phyloP scores from a whole-genome alignment of 2,888 invertebrate genomes.

The Phorcus lineatus region DNA sequence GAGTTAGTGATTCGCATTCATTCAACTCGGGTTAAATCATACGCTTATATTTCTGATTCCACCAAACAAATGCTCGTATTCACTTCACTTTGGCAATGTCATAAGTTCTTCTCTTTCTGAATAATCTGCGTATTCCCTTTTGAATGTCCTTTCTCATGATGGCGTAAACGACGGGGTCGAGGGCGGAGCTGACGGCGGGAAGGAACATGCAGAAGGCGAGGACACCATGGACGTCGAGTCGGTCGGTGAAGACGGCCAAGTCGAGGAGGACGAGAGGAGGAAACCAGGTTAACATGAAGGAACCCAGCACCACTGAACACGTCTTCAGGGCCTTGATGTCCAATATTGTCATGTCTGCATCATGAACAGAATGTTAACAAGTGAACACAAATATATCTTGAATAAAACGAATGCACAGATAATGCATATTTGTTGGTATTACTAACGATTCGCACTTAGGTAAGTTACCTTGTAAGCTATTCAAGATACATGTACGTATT shows the following conservation, averaged over 20 bases:
- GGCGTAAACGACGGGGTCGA: constrained; percentile 9
- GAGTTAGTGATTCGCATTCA: too few relatives aligned
- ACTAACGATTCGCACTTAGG: too few relatives aligned
- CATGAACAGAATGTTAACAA: not conserved
- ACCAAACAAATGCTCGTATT: too few relatives aligned
- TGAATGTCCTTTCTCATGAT: constrained; percentile 6
- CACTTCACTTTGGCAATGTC: too few relatives aligned
- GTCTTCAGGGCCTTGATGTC: constrained; percentile 14
- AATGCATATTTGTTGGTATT: too few relatives aligned
- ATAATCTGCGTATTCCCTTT: not conserved
- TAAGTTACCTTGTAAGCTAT: too few relatives aligned
- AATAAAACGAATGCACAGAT: too few relatives aligned
- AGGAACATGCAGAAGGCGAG: not conserved
- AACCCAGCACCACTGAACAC: not conserved
- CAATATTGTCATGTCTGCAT: not conserved
- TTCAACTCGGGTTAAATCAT: too few relatives aligned
- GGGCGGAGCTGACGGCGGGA: not conserved
- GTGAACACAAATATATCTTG: too few relatives aligned
- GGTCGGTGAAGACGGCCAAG: not conserved
- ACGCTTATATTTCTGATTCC: too few relatives aligned
- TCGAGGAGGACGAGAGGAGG: not conserved
- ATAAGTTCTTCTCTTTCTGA: not conserved
- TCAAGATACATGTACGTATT: too few relatives aligned
- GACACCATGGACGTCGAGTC: not conserved
- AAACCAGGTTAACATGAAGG: not conserved